A percentile compares a stretch with the other conserved stretches of the same genome.
Conservation (phyloP, 2,797 vertebrate genomes). For the Myioborus miniatus region DNA sequence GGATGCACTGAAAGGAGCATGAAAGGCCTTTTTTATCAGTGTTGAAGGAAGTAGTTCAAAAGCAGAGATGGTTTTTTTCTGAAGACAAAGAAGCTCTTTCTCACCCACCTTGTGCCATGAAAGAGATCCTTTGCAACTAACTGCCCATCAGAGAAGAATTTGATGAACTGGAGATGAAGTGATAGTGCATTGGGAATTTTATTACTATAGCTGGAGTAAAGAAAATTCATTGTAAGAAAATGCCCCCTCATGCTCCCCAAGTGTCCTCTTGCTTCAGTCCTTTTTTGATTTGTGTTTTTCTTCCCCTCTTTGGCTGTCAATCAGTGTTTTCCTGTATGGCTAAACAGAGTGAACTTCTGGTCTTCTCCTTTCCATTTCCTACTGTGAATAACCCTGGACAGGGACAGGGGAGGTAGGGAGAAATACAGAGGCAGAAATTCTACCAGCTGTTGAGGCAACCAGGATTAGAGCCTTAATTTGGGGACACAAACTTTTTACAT, state of each 20-base stretch:
- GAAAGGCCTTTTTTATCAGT: constrained; percentile 58
- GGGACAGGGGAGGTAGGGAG: neutral
- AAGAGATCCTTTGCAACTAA: constrained; percentile 55
- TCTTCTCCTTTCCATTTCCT: neutral
- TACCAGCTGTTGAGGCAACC: neutral
- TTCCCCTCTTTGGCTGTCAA: neutral
- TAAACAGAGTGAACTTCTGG: neutral
- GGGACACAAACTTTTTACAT: neutral
- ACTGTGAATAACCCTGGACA: neutral
- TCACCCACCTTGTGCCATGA: constrained; percentile 9
- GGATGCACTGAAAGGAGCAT: constrained; percentile 55
- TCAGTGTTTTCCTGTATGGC: neutral
- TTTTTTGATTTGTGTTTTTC: neutral
- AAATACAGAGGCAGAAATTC: neutral
- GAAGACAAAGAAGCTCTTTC: constrained; percentile 63
- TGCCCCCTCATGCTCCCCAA: neutral
- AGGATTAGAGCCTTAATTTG: neutral
- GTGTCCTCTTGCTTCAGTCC: neutral
- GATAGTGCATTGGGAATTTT: constrained; percentile 39
- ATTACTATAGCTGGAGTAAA: constrained; percentile 14
- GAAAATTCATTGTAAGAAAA: neutral
- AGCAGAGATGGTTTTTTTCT: constrained; percentile 54
- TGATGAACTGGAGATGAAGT: constrained; percentile 45
- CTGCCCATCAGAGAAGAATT: constrained; percentile 46
- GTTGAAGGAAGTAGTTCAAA: constrained; percentile 68